Conservation (phyloP, 2,888 invertebrate species). For the Myopa testacea region DNA sequence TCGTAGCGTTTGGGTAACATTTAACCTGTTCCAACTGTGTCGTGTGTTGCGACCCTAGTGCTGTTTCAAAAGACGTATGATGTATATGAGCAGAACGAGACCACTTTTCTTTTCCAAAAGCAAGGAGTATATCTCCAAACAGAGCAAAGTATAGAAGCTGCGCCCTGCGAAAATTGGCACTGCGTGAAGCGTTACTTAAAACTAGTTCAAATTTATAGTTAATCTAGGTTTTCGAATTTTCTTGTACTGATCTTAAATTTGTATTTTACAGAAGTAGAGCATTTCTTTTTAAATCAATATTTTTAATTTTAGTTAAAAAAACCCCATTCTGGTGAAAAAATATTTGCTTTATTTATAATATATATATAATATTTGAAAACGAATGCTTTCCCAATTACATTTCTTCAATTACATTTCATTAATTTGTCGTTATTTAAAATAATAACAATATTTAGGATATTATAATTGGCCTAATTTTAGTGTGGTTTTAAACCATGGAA, state of each 20-base stretch:
- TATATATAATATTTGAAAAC: too few relatives aligned
- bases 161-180: background rate
- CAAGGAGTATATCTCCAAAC: too few relatives aligned
- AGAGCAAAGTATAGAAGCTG: too few relatives aligned
- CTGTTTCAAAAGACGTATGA: too few relatives aligned
- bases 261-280: constrained; percentile 24
- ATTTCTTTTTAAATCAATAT: background rate
- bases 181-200: constrained; percentile 13
- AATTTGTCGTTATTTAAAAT: constrained; percentile 33
- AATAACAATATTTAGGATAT: constrained; percentile 29
- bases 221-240: constrained; percentile 24
- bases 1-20: too few relatives aligned
- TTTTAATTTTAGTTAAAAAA: background rate
- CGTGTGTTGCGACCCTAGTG: too few relatives aligned
- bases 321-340: constrained; percentile 7
- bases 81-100: too few relatives aligned
- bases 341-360: too few relatives aligned
- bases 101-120: too few relatives aligned
- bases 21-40: too few relatives aligned
- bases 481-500: constrained; percentile 37
- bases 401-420: too few relatives aligned
- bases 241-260: background rate
- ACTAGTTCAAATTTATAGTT: constrained; percentile 31
- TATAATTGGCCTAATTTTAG: constrained; percentile 39
- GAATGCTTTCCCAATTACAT: background rate